Evolutionary conservation across 2,113 vertebrate species (phyloP), one percentile per base, ranked within the genome.

Genomic region (Xiphophorus hellerii): DNA sequence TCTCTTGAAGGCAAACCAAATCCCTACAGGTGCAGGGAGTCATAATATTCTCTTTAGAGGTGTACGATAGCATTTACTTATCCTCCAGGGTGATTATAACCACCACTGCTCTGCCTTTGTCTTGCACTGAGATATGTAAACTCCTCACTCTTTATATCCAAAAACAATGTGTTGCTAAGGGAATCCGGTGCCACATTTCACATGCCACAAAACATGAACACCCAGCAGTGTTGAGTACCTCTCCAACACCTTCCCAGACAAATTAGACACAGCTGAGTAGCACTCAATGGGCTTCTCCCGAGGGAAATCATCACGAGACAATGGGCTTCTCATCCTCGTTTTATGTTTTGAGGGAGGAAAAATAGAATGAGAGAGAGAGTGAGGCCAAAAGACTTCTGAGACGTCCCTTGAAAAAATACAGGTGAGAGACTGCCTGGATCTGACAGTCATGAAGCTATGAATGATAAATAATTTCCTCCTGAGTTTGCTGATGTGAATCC

Each of bases 301-400:
- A 35, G 90, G 92, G 93, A 94, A 94, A 94, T 95, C 90, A 94
- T 89, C 87, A 85, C 77, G 77, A 91, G 84, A 92, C 90, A 90
- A 90, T 83, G 83, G 84, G 82, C 84, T 81, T 81, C 71, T 84
- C 88, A 83, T 89, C 83, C 88, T 81, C 71, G 37, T 86, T 91
- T 92, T 91, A 88, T 89, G 90, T 93, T 91, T 74, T 76, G 77
- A 77, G 66, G 74, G 25, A 37, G n/a, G 35, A 37, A 27, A 73
- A 86, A 82, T 35, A 51, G 31, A 66, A 28, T 71, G 75, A 82
- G 83, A 3, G 29, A 44, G 35, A 73, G 62, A 62, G 42, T 15
- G 44, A 48, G 44, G 27, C 67, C 62, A 76, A 69, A 76, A 62
- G 68, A 15, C 71, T 83, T 86, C 80, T 71, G 80, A 82, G 82